These are phyloP conservation scores for Cephalopterus ornatus DNA, from an alignment of 2,113 vertebrate genomes.

Conservation along the genomic window DNA sequence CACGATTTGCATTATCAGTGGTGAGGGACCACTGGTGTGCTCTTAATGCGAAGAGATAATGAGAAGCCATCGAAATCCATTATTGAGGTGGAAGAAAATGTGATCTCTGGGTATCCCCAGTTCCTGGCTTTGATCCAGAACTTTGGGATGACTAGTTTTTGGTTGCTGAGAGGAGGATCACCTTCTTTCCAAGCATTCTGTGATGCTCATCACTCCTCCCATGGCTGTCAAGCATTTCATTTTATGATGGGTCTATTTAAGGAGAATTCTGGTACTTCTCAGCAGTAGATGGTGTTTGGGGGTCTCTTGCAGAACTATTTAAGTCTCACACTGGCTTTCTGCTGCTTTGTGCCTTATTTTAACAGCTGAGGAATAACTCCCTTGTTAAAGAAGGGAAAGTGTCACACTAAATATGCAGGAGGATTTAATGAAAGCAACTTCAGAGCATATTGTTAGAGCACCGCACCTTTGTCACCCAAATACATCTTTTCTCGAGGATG, in stretches of 20 bases:
- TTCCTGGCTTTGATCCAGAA: neutral
- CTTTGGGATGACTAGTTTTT: neutral
- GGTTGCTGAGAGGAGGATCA: neutral
- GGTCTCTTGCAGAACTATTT: neutral
- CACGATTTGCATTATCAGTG: neutral
- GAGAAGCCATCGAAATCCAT: neutral
- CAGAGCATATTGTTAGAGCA: neutral
- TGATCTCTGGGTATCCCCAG: neutral
- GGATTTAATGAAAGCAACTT: neutral
- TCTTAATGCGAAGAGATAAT: neutral
- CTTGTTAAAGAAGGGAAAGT: neutral
- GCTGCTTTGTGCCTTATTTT: neutral
- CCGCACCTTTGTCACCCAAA: neutral
- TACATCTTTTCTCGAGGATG: neutral
- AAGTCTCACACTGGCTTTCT: neutral
- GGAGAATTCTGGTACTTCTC: neutral
- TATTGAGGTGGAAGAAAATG: neutral
- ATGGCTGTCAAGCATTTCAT: neutral
- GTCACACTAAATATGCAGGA: neutral
- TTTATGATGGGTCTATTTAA: neutral
- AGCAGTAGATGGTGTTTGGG: neutral
- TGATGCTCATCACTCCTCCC: neutral
- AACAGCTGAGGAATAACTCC: neutral
- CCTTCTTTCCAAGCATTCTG: neutral
- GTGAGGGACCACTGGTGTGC: neutral